These are phyloP conservation scores for Torymus texanus DNA, from an alignment of 2,888 invertebrate species.

Conservation along the genomic window DNA sequence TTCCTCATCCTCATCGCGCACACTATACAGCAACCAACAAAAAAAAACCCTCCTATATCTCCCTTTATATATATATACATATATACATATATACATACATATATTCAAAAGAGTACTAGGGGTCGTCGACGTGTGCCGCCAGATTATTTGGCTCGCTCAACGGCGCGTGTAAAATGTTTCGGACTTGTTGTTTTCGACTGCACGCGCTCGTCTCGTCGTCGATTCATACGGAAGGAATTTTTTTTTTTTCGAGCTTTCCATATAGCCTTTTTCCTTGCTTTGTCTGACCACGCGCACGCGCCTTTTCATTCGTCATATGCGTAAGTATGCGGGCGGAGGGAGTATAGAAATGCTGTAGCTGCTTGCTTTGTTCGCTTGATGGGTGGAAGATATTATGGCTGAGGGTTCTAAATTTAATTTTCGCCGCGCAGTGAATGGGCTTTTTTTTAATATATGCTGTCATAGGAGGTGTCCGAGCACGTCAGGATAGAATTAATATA, in stretches of 20 bases:
- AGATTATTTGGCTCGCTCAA: slow-evolving; percentile 7
- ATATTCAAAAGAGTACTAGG: background rate
- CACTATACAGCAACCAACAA: too few relatives aligned
- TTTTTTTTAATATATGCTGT: too few relatives aligned
- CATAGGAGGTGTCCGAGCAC: too few relatives aligned
- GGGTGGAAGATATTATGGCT: too few relatives aligned
- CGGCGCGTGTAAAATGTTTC: slow-evolving; percentile 44
- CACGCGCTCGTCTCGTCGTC: background rate
- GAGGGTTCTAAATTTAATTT: too few relatives aligned
- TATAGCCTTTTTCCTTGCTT: background rate
- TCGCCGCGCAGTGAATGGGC: too few relatives aligned
- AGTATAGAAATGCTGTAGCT: background rate
- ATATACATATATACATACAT: too few relatives aligned
- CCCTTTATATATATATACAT: too few relatives aligned
- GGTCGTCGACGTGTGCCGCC: slow-evolving; percentile 17
- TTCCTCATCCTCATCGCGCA: too few relatives aligned
- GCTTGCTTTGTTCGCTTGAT: background rate
- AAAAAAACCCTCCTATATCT: too few relatives aligned
- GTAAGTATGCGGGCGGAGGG: background rate
- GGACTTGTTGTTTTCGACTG: slow-evolving; percentile 34
- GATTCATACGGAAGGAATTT: slow-evolving; percentile 52
- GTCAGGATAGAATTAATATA: too few relatives aligned
- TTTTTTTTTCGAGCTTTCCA: slow-evolving; percentile 29
- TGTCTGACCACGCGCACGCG: background rate
- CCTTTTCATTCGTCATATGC: slow-evolving; percentile 33